Base-by-base conservation (phyloP, 2,797 vertebrate genomes). In the Chelmon rostratus region DNA sequence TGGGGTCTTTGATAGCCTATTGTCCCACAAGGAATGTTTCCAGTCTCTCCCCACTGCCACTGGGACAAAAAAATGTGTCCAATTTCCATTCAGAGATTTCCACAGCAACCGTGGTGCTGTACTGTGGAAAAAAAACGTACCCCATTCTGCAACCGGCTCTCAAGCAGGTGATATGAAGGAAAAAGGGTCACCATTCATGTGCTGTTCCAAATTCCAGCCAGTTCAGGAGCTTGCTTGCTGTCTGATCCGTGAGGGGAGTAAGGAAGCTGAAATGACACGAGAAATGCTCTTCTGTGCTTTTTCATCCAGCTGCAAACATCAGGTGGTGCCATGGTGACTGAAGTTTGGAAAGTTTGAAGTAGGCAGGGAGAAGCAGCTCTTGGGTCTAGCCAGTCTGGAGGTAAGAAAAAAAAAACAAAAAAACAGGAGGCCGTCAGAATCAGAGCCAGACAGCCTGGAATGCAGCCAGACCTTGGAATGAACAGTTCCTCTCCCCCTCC, bases 361-460 rank as follows among this genome's bases (percentile, higher is more conserved):
- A 84, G 85, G 83, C 83, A 83, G 73, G 46, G 56, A 54, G 84
- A 82, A 78, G 81, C 73, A 88, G 76, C 79, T 78, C 47, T 44
- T 33, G 68, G 87, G 86, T 92, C 88, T 86, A 83, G 84, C 71
- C 76, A 77, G 73, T 77, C 56, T 90, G 74, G 89, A 94, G 93
- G 92, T 92, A 85, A 86, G 76, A 72, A 81, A 69, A 78, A 82
- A 71, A 69, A 61, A 50, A 82, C 33, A n/a, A 49, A 66, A 89
- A 87, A 84, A 80, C 86, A 91, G 85, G 87, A 91, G 91, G 86
- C 78, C 58, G 67, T 88, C 79, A 83, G 90, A 92, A 92, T 93
- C 86, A 87, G 88, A 94, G 93, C 92, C 93, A 94, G 93, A 90
- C 88, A 81, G 82, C 76, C 88, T 96, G 94, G 95, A 95, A 91